A percentile compares a stretch with the other conserved stretches of the same genome.
Conservation (phyloP, 2,888 invertebrate species). For the Chrysina gloriosa region DNA sequence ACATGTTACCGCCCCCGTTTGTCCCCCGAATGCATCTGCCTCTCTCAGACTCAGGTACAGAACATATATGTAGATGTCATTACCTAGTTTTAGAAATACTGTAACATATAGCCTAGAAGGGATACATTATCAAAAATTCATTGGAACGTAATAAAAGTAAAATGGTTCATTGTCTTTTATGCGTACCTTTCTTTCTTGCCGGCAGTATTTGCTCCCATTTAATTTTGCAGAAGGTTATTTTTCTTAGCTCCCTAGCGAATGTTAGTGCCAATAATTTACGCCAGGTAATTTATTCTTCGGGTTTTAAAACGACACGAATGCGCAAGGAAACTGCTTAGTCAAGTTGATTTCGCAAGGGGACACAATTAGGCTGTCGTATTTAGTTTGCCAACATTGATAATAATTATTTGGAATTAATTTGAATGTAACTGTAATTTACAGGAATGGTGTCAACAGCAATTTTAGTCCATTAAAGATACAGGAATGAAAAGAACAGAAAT, state of each 20-base stretch:
- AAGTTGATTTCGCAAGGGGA: too few relatives aligned
- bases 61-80: constrained; percentile 28
- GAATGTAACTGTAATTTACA: background rate
- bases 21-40: constrained; percentile 88
- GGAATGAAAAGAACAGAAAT: too few relatives aligned
- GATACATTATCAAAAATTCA: constrained; percentile 37
- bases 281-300: background rate
- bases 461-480: too few relatives aligned
- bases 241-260: background rate
- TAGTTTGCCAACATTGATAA: too few relatives aligned
- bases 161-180: constrained; percentile 28
- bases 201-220: background rate
- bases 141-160: constrained; percentile 8
- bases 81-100: constrained; percentile 8
- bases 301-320: too few relatives aligned
- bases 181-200: background rate
- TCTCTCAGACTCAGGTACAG: constrained; percentile 86
- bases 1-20: constrained; percentile 67
- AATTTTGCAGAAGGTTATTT: background rate
- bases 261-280: constrained; percentile 1
- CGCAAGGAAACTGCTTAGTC: too few relatives aligned
- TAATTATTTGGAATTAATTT: too few relatives aligned
- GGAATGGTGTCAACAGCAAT: background rate
- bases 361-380: too few relatives aligned
- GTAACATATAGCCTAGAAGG: background rate